phyloP scores from a whole-genome alignment of 2,113 vertebrate species.

The Tetrao urogallus region DNA sequence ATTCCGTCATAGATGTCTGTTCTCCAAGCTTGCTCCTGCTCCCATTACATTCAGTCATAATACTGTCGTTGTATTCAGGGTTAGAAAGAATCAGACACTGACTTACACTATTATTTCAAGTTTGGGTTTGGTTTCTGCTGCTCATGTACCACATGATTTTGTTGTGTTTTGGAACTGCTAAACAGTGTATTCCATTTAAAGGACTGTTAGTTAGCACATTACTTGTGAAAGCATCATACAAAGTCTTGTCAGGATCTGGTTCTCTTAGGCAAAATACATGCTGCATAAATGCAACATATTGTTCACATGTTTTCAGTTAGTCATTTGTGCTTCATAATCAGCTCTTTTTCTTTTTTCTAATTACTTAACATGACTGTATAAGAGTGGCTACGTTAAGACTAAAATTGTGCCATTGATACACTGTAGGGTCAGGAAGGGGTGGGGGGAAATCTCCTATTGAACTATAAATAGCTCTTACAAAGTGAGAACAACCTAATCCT shows the following conservation, averaged over 20 bases:
- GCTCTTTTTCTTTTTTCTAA: conserved; percentile 12
- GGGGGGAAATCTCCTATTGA: conserved; percentile 18
- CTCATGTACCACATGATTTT: background rate
- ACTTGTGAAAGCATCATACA: background rate
- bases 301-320: conserved; percentile 8
- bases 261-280: background rate
- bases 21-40: background rate
- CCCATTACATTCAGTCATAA: background rate
- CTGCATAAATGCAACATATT: background rate
- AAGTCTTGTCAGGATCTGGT: background rate
- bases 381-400: background rate
- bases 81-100: background rate
- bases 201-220: background rate
- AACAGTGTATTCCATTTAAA: background rate
- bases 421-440: background rate
- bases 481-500: conserved; percentile 68
- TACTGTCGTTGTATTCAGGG: background rate
- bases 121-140: background rate
- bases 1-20: conserved; percentile 43
- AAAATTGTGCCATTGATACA: conserved; percentile 52
- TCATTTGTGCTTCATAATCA: conserved; percentile 16
- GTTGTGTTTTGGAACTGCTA: background rate
- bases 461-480: conserved; percentile 57
- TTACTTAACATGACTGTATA: conserved; percentile 38
- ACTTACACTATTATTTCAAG: conserved; percentile 32